Conservation (phyloP, 2,888 invertebrate genomes). For the Eilema depressum region DNA sequence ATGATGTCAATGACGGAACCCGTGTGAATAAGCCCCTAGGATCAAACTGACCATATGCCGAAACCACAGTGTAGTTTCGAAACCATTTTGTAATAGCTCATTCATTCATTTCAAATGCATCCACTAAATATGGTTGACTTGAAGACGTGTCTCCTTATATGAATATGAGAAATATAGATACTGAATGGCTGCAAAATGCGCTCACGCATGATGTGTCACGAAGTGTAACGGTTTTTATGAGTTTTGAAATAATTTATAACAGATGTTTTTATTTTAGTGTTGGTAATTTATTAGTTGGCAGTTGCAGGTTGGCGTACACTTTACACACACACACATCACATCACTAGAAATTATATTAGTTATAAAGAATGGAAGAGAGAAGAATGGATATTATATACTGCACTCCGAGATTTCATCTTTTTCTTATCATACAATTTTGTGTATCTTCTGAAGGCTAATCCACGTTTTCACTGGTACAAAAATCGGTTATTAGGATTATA, state of each 20-base stretch:
- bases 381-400: too few species aligned
- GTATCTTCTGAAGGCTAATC: too few species aligned
- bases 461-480: too few species aligned
- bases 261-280: constrained; percentile 2
- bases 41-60: not conserved
- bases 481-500: too few species aligned
- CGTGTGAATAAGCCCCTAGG: too few species aligned
- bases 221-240: constrained; percentile 43
- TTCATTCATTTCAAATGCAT: constrained; percentile 36
- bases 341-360: too few species aligned
- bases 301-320: not conserved
- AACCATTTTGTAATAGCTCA: constrained; percentile 32
- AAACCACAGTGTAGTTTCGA: constrained; percentile 18
- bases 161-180: constrained; percentile 29
- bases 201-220: constrained; percentile 44
- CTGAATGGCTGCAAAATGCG: constrained; percentile 50
- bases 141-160: constrained; percentile 52
- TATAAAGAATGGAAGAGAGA: too few species aligned
- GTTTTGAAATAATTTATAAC: constrained; percentile 21
- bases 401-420: too few species aligned
- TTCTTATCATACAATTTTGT: too few species aligned
- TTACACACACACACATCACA: too few species aligned
- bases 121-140: constrained; percentile 44
- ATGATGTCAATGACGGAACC: too few species aligned
- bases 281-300: not conserved